phyloP scores from a whole-genome alignment of 2,113 vertebrate species.

The Tursiops truncatus region DNA sequence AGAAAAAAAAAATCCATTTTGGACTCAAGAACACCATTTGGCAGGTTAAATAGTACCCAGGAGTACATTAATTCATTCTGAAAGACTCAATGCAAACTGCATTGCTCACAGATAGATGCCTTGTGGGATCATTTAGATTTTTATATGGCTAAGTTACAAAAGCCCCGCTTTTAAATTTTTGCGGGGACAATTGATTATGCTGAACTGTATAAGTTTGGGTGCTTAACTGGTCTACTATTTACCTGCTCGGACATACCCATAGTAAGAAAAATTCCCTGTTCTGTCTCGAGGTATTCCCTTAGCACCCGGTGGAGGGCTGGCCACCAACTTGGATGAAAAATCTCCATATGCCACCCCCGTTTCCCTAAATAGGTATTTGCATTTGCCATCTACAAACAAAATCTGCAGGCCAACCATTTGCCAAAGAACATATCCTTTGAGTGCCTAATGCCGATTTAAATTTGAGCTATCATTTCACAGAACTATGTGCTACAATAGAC shows the following conservation, averaged over 20 bases:
- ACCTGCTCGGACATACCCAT: background rate
- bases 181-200: background rate
- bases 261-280: background rate
- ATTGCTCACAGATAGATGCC: background rate
- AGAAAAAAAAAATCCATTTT: background rate
- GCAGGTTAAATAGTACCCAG: background rate
- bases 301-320: slow-evolving; percentile 9
- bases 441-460: background rate
- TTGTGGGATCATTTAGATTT: background rate
- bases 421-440: background rate
- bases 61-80: background rate
- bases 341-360: slow-evolving; percentile 51
- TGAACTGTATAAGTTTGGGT: background rate
- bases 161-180: background rate
- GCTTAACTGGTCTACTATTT: background rate
- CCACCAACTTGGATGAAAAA: slow-evolving; percentile 60
- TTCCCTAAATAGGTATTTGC: slow-evolving; percentile 53
- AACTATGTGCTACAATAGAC: background rate
- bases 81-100: background rate
- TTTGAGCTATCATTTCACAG: background rate
- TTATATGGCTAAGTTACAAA: background rate
- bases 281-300: slow-evolving; percentile 38
- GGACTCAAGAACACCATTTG: background rate
- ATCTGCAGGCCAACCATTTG: background rate
- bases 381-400: slow-evolving; percentile 56